Base-by-base conservation (phyloP, 2,888 invertebrate genomes). In the Mythimna impura region DNA sequence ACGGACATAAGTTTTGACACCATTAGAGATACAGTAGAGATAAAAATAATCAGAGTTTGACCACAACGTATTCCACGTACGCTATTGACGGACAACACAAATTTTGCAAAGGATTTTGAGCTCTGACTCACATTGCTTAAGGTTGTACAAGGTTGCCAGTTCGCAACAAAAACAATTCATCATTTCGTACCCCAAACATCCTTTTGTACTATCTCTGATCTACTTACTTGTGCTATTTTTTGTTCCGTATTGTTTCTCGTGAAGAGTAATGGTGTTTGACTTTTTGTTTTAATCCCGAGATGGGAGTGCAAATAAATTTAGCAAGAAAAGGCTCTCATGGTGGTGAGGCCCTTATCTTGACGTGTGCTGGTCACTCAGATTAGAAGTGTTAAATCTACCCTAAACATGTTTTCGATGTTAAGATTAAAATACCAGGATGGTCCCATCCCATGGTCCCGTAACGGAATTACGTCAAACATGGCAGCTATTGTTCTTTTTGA, bases 1-100 rank as follows among this genome's bases (percentile, higher is more conserved):
- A 84, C 92, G 93, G 94, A 96, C 96, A 96, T 91, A 91, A 86
- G 92, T 94, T 95, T 95, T 96, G 95, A 95, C 95, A 93, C 95
- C 92, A 93, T 95, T 93, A 91, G 76, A 93, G 95, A 95, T 95
- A 93, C 86, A 81, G 83, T 66, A 73, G 65, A 92, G 94, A 95
- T 95, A 95, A 95, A 91, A 91, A 93, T 94, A 95, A 95, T 95
- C 95, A 94, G 87, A 83, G 87, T 89, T 93, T 94, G 95, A 95
- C 95, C 95, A 93, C 93, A 92, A 89, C 84, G 80, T 82, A 84
- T 83, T 84, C 85, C 80, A 84, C 83, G 84, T 84, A 85, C 85
- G 66, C 71, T 79, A 76, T 78, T 76, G 65, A 69, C 61, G 60
- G 66, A 64, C 70, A 76, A 40, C 60, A 30, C 10, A 10, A 20